A percentile compares a stretch with the other conserved stretches of the same genome.
Evolutionary conservation across 2,113 vertebrate species (phyloP).

Genomic region (Varanus komodoensis): DNA sequence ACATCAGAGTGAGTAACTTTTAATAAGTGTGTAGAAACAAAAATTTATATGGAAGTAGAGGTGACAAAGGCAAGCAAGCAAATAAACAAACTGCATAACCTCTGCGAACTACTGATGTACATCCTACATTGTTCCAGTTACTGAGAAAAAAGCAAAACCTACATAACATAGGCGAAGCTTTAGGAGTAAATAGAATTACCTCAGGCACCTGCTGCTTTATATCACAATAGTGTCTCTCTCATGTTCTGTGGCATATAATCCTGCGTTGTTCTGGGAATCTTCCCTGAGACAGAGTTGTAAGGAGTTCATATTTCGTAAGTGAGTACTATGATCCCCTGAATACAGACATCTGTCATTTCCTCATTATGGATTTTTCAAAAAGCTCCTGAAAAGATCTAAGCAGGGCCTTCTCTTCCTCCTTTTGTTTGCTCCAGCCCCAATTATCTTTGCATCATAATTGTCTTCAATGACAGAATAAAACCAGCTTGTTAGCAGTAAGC

Average conservation of each 20-base stretch:
- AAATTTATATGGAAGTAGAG: neutral
- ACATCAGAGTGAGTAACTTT: neutral
- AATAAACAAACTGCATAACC: neutral
- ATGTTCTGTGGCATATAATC: conserved; percentile 77
- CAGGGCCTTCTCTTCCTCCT: conserved; percentile 78
- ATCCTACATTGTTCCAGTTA: conserved; percentile 8
- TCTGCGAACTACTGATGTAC: neutral
- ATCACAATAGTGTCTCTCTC: conserved; percentile 79
- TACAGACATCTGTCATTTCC: conserved; percentile 90
- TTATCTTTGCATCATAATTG: conserved; percentile 76
- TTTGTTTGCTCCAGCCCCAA: conserved; percentile 77
- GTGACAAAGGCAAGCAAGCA: neutral
- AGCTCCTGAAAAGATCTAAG: conserved; percentile 88
- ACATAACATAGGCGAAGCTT: conserved; percentile 34
- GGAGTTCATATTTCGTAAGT: conserved; percentile 84
- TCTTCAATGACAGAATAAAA: conserved; percentile 71
- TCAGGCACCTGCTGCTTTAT: conserved; percentile 80
- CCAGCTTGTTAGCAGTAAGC: conserved; percentile 50
- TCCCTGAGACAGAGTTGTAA: conserved; percentile 77
- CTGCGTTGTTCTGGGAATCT: conserved; percentile 88
- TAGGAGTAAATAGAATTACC: conserved; percentile 61
- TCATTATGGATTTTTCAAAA: conserved; percentile 90
- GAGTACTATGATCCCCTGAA: conserved; percentile 65
- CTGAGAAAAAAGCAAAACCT: conserved; percentile 38
- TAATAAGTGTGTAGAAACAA: neutral